phyloP scores from a whole-genome alignment of 2,797 vertebrate genomes.

The Notolabrus celidotus region DNA sequence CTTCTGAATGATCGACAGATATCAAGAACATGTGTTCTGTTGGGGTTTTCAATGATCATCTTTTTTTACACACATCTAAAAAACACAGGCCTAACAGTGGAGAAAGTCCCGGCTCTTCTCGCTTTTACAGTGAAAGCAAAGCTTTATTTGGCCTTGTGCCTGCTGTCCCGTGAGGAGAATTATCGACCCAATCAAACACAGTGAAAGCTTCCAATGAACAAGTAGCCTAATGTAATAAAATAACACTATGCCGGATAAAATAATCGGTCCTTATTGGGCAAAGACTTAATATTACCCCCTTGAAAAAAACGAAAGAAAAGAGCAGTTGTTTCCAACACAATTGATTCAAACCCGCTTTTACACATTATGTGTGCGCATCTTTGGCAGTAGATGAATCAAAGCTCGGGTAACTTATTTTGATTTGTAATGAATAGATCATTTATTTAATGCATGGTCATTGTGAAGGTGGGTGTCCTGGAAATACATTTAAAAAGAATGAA shows the following conservation, averaged over 20 bases:
- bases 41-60: slow-evolving; percentile 2
- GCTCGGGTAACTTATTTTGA: too few species aligned
- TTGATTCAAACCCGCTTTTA: too few species aligned
- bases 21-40: background rate
- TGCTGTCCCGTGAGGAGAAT: slow-evolving; percentile 73
- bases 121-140: background rate
- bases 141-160: slow-evolving; percentile 38
- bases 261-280: slow-evolving; percentile 7
- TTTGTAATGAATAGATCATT: too few species aligned
- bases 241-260: slow-evolving; percentile 18
- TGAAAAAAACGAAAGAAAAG: background rate
- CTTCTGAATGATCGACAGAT: background rate
- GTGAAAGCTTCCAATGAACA: slow-evolving; percentile 45
- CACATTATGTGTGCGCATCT: too few species aligned
- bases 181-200: slow-evolving; percentile 60
- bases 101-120: background rate
- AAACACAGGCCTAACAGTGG: too few species aligned
- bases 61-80: slow-evolving; percentile 4
- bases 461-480: too few species aligned
- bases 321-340: too few species aligned
- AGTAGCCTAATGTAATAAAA: slow-evolving; percentile 35
- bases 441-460: too few species aligned
- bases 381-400: too few species aligned
- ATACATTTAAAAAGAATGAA: too few species aligned
- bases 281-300: background rate